Evolutionary conservation across 1,140 invertebrate genomes (phyloP), one percentile per base, ranked within the genome.

Genomic region (Cydia amplana): DNA sequence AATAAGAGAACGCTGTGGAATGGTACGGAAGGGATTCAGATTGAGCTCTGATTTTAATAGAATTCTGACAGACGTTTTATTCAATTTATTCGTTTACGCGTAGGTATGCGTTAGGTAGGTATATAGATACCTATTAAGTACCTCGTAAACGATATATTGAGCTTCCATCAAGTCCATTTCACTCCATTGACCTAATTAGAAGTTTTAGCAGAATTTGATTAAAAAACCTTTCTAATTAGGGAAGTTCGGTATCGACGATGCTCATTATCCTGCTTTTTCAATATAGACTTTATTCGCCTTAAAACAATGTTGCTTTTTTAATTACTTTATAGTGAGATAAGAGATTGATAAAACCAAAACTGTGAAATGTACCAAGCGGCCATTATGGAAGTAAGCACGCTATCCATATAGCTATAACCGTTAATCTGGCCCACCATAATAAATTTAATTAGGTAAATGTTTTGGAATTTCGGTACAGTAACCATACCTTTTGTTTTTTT

Each of bases 371-470:
- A 76, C 43, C 55, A 64, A 73, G 36, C 36, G 49, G 74, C 65
- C 67, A 46, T 72, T 76, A 76, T 76, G 20, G 43, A 60, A 60
- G 40, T n/a, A 64, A 72, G 46, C 70, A 76, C 72, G 70, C 75
- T 28, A 76, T 73, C 55, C 67, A 67, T 73, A 67, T n/a, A 65
- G 70, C 75, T 55, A 76, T 76, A 73, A 76, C 28, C 70, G 72
- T 76, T 64, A 76, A 76, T 76, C 75, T 76, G 25, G 23, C 14
- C n/a, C 25, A 72, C 23, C 60, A 20, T 43, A 70, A 70, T 70
- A 40, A 70, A 70, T 70, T 70, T 40, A 70, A 70, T 70, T 70
- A 70, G 65, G 65, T 43, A 70, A 67, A 70, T 70, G 65, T 70
- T 70, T 18, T 43, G 65, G 65, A 70, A 70, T 70, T 40, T 40